These are phyloP conservation scores for Tipula lateralis DNA, from an alignment of 2,888 invertebrate species.

Conservation along the genomic window DNA sequence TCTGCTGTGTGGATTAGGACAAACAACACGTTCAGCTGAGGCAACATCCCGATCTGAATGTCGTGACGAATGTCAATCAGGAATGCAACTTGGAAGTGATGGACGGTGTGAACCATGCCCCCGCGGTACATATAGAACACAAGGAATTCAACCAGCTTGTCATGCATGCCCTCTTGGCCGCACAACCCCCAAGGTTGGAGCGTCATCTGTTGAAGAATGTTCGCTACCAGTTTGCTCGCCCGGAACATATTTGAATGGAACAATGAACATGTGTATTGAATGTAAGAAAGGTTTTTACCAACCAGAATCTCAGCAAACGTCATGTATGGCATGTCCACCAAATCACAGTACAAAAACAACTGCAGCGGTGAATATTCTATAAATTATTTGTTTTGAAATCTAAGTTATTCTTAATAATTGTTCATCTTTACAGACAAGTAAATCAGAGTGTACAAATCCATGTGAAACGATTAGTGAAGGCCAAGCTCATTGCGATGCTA, in stretches of 20 bases:
- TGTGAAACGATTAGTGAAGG: conserved; percentile 73
- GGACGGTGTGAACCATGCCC: conserved; percentile 92
- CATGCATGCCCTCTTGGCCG: conserved; percentile 81
- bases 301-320: conserved; percentile 79
- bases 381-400: not conserved
- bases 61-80: conserved; percentile 76
- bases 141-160: conserved; percentile 85
- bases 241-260: conserved; percentile 79
- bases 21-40: conserved; percentile 86
- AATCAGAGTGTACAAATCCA: conserved; percentile 82
- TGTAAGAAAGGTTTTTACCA: conserved; percentile 91
- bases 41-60: conserved; percentile 84
- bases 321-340: conserved; percentile 80
- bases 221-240: conserved; percentile 82
- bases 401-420: conserved; percentile 32
- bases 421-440: conserved; percentile 57
- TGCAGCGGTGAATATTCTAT: conserved; percentile 65
- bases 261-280: conserved; percentile 76
- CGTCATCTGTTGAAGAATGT: conserved; percentile 82
- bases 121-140: conserved; percentile 77
- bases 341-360: conserved; percentile 82
- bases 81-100: conserved; percentile 77
- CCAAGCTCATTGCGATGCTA: conserved; percentile 79
- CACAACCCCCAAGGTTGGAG: conserved; percentile 82
- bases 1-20: conserved; percentile 80